Percentiles rank a stretch among this genome's conserved stretches.
Evolutionary conservation across 1,140 invertebrate genomes (phyloP).

Genomic region (Anastrepha ludens): DNA sequence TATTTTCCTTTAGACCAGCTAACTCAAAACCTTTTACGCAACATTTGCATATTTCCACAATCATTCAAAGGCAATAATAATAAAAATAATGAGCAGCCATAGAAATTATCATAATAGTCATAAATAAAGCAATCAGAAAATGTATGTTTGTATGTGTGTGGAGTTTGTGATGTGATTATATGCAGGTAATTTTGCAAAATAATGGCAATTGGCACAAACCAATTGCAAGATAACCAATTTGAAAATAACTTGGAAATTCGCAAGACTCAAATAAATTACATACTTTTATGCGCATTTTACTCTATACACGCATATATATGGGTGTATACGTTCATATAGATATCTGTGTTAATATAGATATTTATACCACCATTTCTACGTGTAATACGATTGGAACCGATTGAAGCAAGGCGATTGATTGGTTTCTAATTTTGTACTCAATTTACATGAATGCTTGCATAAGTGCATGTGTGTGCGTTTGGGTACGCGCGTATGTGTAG

Average conservation of each 20-base stretch:
- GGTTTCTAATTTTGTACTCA: constrained; percentile 37
- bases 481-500: neutral
- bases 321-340: neutral
- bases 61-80: neutral
- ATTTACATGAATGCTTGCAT: neutral
- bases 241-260: constrained; percentile 31
- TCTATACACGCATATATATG: neutral
- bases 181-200: constrained; percentile 15
- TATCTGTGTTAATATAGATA: neutral
- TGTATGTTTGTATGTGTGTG: neutral
- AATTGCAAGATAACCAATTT: constrained; percentile 51
- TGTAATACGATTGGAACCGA: neutral
- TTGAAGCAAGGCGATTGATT: constrained; percentile 14
- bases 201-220: constrained; percentile 47
- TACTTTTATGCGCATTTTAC: no score
- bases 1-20: no score
- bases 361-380: neutral
- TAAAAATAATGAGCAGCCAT: constrained; percentile 44
- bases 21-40: neutral
- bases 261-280: neutral
- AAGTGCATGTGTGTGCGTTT: neutral
- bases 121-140: constrained; percentile 36
- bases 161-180: neutral
- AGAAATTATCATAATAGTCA: constrained; percentile 33
- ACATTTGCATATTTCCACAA: constrained; percentile 25